phyloP scores from a whole-genome alignment of 92 coral and sea anemone genomes.

The Epizoanthus ramosus region DNA sequence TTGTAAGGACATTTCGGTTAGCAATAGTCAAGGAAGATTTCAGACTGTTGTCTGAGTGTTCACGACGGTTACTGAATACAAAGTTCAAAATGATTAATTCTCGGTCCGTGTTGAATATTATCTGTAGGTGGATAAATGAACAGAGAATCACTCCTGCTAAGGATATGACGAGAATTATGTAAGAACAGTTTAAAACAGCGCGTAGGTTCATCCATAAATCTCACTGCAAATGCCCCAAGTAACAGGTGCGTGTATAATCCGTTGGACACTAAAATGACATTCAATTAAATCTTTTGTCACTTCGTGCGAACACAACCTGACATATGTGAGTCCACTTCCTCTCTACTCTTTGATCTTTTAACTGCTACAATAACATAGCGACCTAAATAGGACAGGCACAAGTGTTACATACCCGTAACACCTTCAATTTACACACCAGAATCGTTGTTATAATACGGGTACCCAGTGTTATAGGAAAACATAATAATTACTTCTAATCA shows the following conservation, averaged over 20 bases:
- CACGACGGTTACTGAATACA: not conserved
- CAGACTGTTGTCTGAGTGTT: not conserved
- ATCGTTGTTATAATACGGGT: not conserved
- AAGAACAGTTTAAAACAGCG: not conserved
- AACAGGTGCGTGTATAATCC: no score
- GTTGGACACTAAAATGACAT: not conserved
- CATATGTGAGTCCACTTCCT: not conserved
- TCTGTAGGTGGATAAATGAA: conserved; percentile 25
- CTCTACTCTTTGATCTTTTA: conserved; percentile 7
- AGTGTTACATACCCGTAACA: not conserved
- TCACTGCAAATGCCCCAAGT: not conserved
- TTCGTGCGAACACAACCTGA: not conserved
- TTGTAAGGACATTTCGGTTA: not conserved
- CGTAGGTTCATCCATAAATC: no score
- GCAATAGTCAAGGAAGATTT: not conserved
- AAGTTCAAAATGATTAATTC: conserved; percentile 18
- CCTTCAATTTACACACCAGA: conserved; percentile 14
- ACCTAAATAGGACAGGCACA: not conserved
- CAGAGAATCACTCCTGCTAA: conserved; percentile 8
- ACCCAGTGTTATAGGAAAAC: not conserved
- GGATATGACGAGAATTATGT: conserved; percentile 8
- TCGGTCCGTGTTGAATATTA: conserved; percentile 17
- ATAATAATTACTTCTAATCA: not conserved
- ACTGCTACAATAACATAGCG: not conserved
- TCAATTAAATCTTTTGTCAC: no score